Conservation (phyloP, 2,888 invertebrate genomes). For the Hetaerina titia region DNA sequence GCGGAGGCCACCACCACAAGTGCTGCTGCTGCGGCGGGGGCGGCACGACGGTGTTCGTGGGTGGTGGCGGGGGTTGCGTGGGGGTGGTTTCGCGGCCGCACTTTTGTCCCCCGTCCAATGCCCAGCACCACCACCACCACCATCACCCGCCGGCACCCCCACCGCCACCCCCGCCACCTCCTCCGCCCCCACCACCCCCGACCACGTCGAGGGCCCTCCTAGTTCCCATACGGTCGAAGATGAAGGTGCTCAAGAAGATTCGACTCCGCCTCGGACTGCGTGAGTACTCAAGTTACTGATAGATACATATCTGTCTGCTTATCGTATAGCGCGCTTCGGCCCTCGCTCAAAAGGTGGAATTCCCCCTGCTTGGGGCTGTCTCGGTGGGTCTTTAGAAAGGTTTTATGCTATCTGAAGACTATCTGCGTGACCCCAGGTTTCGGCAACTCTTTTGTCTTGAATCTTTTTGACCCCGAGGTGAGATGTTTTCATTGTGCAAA, state of each 20-base stretch:
- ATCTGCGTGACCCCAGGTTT: constrained; percentile 23
- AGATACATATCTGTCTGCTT: background rate
- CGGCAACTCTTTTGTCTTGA: constrained; percentile 12
- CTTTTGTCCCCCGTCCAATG: constrained; percentile 73
- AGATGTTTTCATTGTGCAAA: background rate
- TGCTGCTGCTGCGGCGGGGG: constrained; percentile 64
- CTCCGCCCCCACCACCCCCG: constrained; percentile 70
- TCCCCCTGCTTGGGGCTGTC: background rate
- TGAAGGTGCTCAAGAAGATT: constrained; percentile 94
- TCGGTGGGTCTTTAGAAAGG: background rate
- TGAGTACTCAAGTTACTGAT: constrained; percentile 78
- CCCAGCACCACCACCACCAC: constrained; percentile 72
- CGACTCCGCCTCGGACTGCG: constrained; percentile 93
- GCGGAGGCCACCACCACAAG: constrained; percentile 71
- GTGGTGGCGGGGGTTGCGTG: constrained; percentile 77
- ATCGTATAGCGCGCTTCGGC: background rate
- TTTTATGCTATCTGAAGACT: background rate
- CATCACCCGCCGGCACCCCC: constrained; percentile 68
- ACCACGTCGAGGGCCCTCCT: constrained; percentile 75
- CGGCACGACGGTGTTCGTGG: constrained; percentile 74
- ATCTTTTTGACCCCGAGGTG: background rate
- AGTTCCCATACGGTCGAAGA: constrained; percentile 83
- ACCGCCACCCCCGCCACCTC: constrained; percentile 72
- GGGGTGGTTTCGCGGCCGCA: constrained; percentile 75
- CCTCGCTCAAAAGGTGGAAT: background rate